Percentiles rank a stretch among this genome's conserved stretches.
These are phyloP conservation scores for Busseola fusca DNA, from an alignment of 2,888 invertebrate species.

Conservation along the genomic window DNA sequence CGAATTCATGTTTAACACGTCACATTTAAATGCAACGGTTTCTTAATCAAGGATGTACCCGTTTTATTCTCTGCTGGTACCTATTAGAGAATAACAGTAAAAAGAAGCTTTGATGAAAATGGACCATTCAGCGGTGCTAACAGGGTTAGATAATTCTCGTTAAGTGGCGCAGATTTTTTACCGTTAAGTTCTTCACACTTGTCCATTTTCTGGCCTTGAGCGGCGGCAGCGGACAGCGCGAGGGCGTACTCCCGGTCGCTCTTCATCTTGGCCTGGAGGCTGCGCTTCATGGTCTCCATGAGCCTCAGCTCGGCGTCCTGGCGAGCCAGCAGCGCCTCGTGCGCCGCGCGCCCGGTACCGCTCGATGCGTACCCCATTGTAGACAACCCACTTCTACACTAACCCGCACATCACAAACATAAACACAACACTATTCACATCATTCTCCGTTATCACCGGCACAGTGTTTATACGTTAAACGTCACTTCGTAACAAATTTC, in stretches of 20 bases:
- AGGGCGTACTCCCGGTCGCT: conserved; percentile 97
- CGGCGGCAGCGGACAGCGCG: conserved; percentile 93
- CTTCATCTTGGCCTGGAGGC: conserved; percentile 95
- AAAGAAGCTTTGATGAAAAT: conserved; percentile 27
- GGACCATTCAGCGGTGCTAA: conserved; percentile 44
- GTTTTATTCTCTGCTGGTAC: conserved; percentile 11
- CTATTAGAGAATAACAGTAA: conserved; percentile 25
- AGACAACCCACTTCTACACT: conserved; percentile 74
- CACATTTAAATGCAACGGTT: conserved; percentile 58
- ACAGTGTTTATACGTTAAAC: conserved; percentile 70
- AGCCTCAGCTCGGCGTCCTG: conserved; percentile 98
- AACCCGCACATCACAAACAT: conserved; percentile 81
- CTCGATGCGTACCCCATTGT: conserved; percentile 96
- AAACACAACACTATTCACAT: conserved; percentile 86
- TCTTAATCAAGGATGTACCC: conserved; percentile 25
- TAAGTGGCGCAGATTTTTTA: conserved; percentile 63
- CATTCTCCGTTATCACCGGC: conserved; percentile 82
- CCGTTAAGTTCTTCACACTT: conserved; percentile 92
- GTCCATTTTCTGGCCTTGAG: conserved; percentile 95
- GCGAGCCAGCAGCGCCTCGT: conserved; percentile 96
- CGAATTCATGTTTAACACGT: conserved; percentile 32
- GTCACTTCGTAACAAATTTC: conserved; percentile 70
- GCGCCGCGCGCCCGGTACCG: conserved; percentile 96
- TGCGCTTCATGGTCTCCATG: conserved; percentile 96
- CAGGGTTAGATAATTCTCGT: conserved; percentile 48